These are phyloP conservation scores for Phymanthus crucifer DNA, from an alignment of 92 coral and sea anemone species.

Conservation along the genomic window DNA sequence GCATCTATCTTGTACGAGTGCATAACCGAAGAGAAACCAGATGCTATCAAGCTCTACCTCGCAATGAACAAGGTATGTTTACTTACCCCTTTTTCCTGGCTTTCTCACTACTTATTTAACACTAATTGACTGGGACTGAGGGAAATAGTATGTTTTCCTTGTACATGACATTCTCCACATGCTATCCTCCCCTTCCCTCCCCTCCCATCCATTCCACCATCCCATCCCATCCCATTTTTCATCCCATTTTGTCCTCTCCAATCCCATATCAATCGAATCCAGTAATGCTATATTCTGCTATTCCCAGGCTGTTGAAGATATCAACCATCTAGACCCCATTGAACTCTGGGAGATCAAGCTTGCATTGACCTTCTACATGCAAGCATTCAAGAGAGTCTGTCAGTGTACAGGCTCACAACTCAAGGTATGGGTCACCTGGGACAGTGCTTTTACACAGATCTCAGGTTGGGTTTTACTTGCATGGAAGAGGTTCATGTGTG, in stretches of 20 bases:
- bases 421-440: not conserved
- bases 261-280: not conserved
- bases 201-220: no score
- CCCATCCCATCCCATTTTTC: no score
- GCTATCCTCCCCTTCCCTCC: not conserved
- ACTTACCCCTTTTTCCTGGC: not conserved
- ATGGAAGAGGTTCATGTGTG: no score
- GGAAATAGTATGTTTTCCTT: no score
- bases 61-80: slow-evolving; percentile 78
- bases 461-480: no score
- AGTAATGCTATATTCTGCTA: not conserved
- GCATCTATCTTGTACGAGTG: slow-evolving; percentile 85
- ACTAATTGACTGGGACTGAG: no score
- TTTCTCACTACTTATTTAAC: not conserved
- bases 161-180: not conserved
- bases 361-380: slow-evolving; percentile 63
- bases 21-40: slow-evolving; percentile 91
- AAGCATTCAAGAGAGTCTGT: slow-evolving; percentile 53
- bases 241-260: not conserved
- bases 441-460: no score
- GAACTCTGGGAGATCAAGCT: slow-evolving; percentile 79
- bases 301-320: slow-evolving; percentile 62
- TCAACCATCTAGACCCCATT: slow-evolving; percentile 57
- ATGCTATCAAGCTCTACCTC: slow-evolving; percentile 67
- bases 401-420: not conserved